A percentile compares a stretch with the other conserved stretches of the same genome.
phyloP scores from a whole-genome alignment of 1,140 invertebrate species.

The Daktulosphaira vitifoliae region DNA sequence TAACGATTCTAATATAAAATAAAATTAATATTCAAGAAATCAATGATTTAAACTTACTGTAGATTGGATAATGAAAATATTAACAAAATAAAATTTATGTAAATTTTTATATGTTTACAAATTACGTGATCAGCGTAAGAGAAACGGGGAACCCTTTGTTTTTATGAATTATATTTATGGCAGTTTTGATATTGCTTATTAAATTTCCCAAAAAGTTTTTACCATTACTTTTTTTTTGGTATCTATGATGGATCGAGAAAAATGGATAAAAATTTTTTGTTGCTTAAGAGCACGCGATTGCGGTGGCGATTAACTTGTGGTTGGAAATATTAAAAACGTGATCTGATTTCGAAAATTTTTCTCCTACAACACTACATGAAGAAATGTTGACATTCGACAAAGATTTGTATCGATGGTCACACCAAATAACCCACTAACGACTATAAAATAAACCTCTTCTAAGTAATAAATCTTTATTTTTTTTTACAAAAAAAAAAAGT shows the following conservation, averaged over 20 bases:
- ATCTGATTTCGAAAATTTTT: not conserved
- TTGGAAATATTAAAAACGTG: conserved; percentile 28
- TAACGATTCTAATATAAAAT: no score
- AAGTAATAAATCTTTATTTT: no score
- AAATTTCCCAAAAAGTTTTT: conserved; percentile 17
- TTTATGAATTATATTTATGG: conserved; percentile 13
- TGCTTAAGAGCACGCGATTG: not conserved
- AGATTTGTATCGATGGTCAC: not conserved
- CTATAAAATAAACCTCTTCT: no score
- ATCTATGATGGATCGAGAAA: not conserved
- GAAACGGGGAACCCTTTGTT: not conserved
- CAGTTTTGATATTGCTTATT: not conserved
- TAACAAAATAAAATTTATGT: no score
- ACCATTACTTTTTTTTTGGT: no score
- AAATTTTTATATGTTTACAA: not conserved
- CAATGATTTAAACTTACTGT: no score
- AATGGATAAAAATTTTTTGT: not conserved
- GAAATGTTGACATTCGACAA: no score
- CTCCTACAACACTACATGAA: no score
- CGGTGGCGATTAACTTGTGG: not conserved
- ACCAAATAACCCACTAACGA: not conserved
- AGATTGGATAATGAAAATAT: no score
- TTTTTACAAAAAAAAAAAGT: no score
- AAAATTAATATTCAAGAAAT: no score
- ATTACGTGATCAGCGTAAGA: not conserved